Percentiles rank a stretch among this genome's conserved stretches.
phyloP scores from a whole-genome alignment of 2,113 vertebrate species.

The Vidua macroura region DNA sequence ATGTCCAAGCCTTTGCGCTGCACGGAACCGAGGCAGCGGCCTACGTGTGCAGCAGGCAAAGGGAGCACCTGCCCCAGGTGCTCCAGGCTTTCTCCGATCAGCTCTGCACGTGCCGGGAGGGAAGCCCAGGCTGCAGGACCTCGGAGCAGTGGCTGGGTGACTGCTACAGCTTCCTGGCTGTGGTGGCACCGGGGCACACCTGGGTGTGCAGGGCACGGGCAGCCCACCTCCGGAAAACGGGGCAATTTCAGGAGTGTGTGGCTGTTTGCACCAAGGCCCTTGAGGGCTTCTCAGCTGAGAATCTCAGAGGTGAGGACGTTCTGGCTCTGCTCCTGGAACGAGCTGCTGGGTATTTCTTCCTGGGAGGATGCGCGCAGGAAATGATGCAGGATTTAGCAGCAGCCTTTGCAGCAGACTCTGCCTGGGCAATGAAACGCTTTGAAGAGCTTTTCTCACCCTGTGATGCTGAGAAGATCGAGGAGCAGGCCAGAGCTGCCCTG shows the following conservation, averaged over 20 bases:
- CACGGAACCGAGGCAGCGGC: constrained; percentile 58
- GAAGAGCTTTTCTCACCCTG: constrained; percentile 73
- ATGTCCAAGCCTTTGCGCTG: constrained; percentile 77
- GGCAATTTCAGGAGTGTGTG: constrained; percentile 77
- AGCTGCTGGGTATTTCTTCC: constrained; percentile 80
- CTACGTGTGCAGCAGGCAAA: constrained; percentile 78
- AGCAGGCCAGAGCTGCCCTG: constrained; percentile 59
- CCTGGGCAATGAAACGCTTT: constrained; percentile 72
- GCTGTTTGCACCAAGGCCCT: constrained; percentile 73
- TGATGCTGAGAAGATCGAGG: constrained; percentile 37
- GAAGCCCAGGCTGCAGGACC: background rate
- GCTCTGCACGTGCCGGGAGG: background rate
- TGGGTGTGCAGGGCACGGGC: constrained; percentile 69
- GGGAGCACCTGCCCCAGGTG: constrained; percentile 75
- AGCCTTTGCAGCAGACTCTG: constrained; percentile 79
- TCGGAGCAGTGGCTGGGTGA: constrained; percentile 4
- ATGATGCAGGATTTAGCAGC: constrained; percentile 77
- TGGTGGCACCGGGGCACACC: constrained; percentile 68
- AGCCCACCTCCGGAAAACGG: constrained; percentile 68
- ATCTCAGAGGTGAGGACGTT: background rate
- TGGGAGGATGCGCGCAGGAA: constrained; percentile 68
- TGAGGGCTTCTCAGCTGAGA: background rate
- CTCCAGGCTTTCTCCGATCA: constrained; percentile 68
- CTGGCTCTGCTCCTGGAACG: constrained; percentile 72
- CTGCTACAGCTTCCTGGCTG: constrained; percentile 74